These are phyloP conservation scores for Drosophila paulistorum DNA, from an alignment of 1,140 invertebrate species.

Conservation along the genomic window DNA sequence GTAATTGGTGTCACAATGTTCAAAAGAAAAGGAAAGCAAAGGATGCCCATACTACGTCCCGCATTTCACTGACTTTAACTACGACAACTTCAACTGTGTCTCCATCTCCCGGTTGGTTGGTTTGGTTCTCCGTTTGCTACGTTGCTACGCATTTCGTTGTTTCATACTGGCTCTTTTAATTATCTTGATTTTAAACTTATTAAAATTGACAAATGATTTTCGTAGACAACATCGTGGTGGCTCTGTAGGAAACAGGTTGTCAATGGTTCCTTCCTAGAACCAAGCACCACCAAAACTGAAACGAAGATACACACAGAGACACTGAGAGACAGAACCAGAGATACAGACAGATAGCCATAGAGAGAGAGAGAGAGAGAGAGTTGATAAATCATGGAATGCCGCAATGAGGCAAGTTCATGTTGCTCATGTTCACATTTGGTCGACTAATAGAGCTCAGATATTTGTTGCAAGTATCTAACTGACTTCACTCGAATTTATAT, in stretches of 20 bases:
- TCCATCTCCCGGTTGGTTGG: not conserved
- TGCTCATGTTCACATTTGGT: not conserved
- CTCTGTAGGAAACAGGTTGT: constrained; percentile 72
- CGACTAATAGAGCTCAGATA: not conserved
- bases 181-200: constrained; percentile 81
- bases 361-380: constrained; percentile 1
- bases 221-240: constrained; percentile 63
- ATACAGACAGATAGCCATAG: not conserved
- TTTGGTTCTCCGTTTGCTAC: not conserved
- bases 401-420: not conserved
- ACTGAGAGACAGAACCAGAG: not conserved
- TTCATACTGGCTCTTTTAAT: constrained; percentile 66
- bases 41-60: constrained; percentile 58
- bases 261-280: constrained; percentile 68
- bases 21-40: constrained; percentile 78
- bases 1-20: constrained; percentile 80
- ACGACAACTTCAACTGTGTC: not conserved
- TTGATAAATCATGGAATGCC: constrained; percentile 66
- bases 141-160: constrained; percentile 48
- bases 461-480: not conserved
- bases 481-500: not conserved
- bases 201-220: constrained; percentile 81
- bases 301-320: not conserved
- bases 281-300: not conserved
- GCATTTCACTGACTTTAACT: constrained; percentile 32